A percentile compares a stretch with the other conserved stretches of the same genome.
phyloP scores from a whole-genome alignment of 2,888 invertebrate species.

The Ectobius pallidus region DNA sequence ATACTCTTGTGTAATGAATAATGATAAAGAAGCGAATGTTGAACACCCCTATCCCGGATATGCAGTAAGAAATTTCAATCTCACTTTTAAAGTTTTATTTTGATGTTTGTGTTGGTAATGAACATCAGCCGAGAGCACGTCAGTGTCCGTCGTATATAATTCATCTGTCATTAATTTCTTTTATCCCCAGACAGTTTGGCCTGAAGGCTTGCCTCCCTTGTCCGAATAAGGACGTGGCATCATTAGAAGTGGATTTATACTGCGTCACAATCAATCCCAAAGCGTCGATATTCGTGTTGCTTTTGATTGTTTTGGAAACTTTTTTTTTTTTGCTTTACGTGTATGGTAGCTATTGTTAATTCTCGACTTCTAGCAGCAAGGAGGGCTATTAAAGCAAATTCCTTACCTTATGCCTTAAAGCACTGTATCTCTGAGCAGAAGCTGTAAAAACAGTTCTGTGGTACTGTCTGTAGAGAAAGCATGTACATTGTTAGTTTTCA shows the following conservation, averaged over 20 bases:
- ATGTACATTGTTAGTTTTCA: too few relatives aligned
- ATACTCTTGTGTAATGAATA: too few relatives aligned
- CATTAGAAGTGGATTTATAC: background rate
- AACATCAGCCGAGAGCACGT: conserved; percentile 1
- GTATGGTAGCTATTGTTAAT: background rate
- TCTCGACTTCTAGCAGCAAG: background rate
- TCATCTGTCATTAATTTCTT: conserved; percentile 22
- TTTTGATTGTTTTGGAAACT: background rate
- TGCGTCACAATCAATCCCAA: background rate
- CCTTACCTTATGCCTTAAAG: too few relatives aligned
- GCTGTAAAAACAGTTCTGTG: too few relatives aligned
- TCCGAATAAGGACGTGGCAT: conserved; percentile 3
- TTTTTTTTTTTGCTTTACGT: background rate
- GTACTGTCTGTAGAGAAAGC: too few relatives aligned
- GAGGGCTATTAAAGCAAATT: background rate
- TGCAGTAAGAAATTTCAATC: background rate
- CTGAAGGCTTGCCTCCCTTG: background rate
- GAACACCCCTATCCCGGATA: background rate
- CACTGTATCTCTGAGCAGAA: too few relatives aligned
- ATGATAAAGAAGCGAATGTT: too few relatives aligned
- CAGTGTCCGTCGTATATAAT: background rate
- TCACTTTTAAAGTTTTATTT: background rate
- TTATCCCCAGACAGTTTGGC: conserved; percentile 5
- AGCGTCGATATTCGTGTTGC: background rate
- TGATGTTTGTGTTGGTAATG: background rate